Evolutionary conservation across 2,888 invertebrate genomes (phyloP).

Genomic region (Germaria angustata): DNA sequence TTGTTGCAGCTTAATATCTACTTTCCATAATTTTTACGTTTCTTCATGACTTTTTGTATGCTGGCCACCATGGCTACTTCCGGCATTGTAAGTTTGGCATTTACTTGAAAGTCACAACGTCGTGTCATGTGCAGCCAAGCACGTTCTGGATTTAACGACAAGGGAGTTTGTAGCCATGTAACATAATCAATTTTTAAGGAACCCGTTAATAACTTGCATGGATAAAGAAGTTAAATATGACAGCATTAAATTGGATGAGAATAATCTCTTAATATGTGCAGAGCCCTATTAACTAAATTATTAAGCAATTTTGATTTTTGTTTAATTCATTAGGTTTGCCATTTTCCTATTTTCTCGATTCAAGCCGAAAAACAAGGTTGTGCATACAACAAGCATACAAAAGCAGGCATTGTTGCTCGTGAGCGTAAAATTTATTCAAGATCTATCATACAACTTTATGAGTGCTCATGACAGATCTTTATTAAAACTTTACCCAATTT

Average conservation of each 20-base stretch:
- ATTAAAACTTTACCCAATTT: no score
- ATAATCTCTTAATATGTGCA: no score
- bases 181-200: slow-evolving; percentile 80
- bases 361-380: no score
- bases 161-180: slow-evolving; percentile 80
- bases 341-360: no score
- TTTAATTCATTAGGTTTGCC: no score
- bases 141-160: slow-evolving; percentile 80
- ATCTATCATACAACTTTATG: no score
- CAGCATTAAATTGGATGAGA: not conserved
- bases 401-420: no score
- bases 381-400: no score
- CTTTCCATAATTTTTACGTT: slow-evolving; percentile 74
- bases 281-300: no score
- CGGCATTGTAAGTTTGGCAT: slow-evolving; percentile 77
- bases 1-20: slow-evolving; percentile 29
- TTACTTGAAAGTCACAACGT: slow-evolving; percentile 80
- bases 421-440: no score
- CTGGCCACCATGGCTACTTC: slow-evolving; percentile 80
- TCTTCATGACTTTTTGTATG: slow-evolving; percentile 78
- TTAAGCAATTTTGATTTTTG: no score
- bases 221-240: not conserved
- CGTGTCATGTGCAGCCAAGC: slow-evolving; percentile 80
- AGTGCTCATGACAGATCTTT: no score
- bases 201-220: slow-evolving; percentile 79